Evolutionary conservation across 2,113 vertebrate species (phyloP), one percentile per base, ranked within the genome.

Genomic region (Leucopsar rothschildi): DNA sequence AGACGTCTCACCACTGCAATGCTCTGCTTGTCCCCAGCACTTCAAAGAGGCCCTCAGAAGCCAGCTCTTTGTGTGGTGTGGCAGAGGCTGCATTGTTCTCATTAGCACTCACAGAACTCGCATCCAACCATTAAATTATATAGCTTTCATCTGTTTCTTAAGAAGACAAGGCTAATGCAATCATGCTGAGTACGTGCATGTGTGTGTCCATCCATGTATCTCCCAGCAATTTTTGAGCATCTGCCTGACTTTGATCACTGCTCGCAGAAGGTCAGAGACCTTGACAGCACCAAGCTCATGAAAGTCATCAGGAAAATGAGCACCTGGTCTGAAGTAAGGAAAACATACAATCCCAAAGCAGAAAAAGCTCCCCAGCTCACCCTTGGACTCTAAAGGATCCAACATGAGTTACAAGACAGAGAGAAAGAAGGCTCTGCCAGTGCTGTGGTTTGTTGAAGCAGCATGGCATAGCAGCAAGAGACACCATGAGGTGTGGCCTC

Each of bases 121-220:
- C n/a, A 90, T 82, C 59, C 93, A 94, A 27, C 49, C 75, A 82
- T 91, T 91, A 96, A 90, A 87, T 85, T 92, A 82, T 65, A 95
- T 25, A 85, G 92, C 73, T 96, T 96, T 96, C 93, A 94, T 95
- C 90, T 95, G 79, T 65, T 86, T 86, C 73, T 82, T 60, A 82
- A 92, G 90, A 61, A 84, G 85, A 92, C 52, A 82, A 90, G 45
- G 57, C 78, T 96, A 95, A 95, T 42, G n/a, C 11, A 4, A 88
- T 56, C 85, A 57, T 61, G 70, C 85, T 85, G 92, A 93, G 75
- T 31, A 25, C 0, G 0, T 64, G 73, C 47, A 72, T 72, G 61
- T 10, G 4, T 87, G 78, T 91, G 70, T 91, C 87, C 82, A 72
- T 88, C 87, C 78, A n/a, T 64, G 10, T 49, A 90, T 90, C 75